phyloP scores from a whole-genome alignment of 2,797 vertebrate genomes.

The Ammospiza maritima region DNA sequence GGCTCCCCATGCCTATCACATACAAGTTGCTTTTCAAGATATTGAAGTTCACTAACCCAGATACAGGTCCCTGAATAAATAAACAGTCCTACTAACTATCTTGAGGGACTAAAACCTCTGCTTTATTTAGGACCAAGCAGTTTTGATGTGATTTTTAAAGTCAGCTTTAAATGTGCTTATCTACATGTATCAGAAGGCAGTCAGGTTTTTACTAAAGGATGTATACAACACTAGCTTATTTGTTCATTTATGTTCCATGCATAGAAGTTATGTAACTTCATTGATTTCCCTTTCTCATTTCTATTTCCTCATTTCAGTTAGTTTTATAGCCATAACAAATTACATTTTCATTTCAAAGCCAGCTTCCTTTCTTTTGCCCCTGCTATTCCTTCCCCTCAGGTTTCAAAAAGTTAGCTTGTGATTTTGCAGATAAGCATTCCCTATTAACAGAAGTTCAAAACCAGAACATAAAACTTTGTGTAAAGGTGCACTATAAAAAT shows the following conservation, averaged over 20 bases:
- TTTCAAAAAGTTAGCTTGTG: conserved; percentile 15
- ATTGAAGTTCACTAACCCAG: neutral
- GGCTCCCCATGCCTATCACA: neutral
- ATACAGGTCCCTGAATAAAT: neutral
- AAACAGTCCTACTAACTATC: neutral
- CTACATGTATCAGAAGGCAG: neutral
- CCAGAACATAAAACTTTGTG: neutral
- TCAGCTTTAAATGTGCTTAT: neutral
- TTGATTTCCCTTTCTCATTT: neutral
- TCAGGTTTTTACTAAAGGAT: neutral
- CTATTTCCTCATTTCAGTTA: conserved; percentile 24
- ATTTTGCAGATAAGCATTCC: conserved; percentile 34
- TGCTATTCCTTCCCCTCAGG: neutral
- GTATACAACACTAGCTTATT: neutral
- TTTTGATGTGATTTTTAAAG: neutral
- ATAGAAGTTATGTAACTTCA: neutral
- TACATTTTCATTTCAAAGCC: conserved; percentile 22
- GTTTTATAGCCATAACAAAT: conserved; percentile 26
- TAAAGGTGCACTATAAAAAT: neutral
- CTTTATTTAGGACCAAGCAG: neutral
- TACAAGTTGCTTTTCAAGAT: neutral
- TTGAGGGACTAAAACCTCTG: neutral
- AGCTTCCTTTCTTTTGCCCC: neutral
- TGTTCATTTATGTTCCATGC: neutral
- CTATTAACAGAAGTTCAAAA: conserved; percentile 8